A percentile compares a stretch with the other conserved stretches of the same genome.
Conservation (phyloP, 2,797 vertebrate genomes). For the Gambusia yucatana region DNA sequence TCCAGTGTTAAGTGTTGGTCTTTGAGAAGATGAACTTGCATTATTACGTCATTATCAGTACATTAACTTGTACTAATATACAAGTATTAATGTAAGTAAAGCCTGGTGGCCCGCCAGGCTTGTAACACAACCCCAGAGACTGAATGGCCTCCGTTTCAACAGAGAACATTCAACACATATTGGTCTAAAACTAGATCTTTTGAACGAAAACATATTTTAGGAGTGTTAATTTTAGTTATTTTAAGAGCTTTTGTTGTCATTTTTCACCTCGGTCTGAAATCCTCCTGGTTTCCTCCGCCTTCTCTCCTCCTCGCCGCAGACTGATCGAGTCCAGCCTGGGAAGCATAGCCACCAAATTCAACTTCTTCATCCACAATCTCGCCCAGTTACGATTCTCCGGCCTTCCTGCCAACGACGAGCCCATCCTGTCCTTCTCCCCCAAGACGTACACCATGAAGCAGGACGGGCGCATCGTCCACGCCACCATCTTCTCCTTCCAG, state of each 20-base stretch:
- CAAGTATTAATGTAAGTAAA: too few relatives aligned
- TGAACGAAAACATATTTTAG: neutral
- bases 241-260: neutral
- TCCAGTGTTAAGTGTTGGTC: too few relatives aligned
- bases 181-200: neutral
- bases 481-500: constrained; percentile 95
- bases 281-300: neutral
- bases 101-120: too few relatives aligned
- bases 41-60: too few relatives aligned
- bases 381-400: constrained; percentile 97
- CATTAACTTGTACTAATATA: too few relatives aligned
- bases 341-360: constrained; percentile 97
- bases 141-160: neutral
- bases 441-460: constrained; percentile 94
- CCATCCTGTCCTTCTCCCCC: constrained; percentile 94
- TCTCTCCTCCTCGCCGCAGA: constrained; percentile 64
- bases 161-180: neutral
- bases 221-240: neutral
- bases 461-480: constrained; percentile 91
- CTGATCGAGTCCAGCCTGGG: constrained; percentile 97
- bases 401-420: constrained; percentile 93
- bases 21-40: too few relatives aligned
- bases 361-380: constrained; percentile 99
- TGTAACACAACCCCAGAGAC: neutral
- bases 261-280: neutral